phyloP scores from a whole-genome alignment of 64 coral and sea anemone genomes.

The Porites lutea region DNA sequence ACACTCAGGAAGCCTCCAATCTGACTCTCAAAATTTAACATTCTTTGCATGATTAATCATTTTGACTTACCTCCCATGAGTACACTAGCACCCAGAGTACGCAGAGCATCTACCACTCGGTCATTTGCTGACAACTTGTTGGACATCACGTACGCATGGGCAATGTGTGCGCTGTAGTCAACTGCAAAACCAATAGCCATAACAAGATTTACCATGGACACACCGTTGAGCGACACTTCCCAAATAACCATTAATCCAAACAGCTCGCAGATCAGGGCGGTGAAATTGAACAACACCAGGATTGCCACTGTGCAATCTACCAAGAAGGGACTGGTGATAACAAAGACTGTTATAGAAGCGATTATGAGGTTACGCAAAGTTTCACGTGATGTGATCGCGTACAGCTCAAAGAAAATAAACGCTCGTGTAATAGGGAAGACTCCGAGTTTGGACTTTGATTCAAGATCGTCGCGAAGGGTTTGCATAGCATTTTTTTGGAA shows the following conservation, averaged over 20 bases:
- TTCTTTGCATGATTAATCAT: too few species aligned
- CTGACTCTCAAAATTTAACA: too few species aligned
- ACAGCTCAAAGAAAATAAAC: conserved; percentile 63
- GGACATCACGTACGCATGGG: conserved; percentile 64
- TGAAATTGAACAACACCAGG: conserved; percentile 59
- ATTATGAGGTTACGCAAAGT: conserved; percentile 67
- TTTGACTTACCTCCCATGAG: conserved; percentile 63
- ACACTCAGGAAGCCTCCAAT: too few species aligned
- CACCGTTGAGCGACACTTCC: conserved; percentile 60
- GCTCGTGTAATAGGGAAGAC: conserved; percentile 50
- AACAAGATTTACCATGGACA: neutral
- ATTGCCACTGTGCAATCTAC: conserved; percentile 41
- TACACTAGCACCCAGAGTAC: conserved; percentile 25
- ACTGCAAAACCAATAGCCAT: too few species aligned
- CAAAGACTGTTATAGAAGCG: conserved; percentile 54
- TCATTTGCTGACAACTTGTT: conserved; percentile 9
- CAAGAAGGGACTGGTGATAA: conserved; percentile 63
- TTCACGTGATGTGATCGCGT: conserved; percentile 46
- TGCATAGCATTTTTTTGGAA: conserved; percentile 65
- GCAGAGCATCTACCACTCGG: conserved; percentile 9
- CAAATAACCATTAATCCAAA: conserved; percentile 44
- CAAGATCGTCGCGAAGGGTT: conserved; percentile 47
- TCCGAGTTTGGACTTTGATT: conserved; percentile 23
- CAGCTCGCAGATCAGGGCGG: neutral
- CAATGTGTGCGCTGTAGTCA: conserved; percentile 38